Evolutionary conservation across 1,140 invertebrate species (phyloP), one percentile per base, ranked within the genome.

Genomic region (Hyphantria cunea): DNA sequence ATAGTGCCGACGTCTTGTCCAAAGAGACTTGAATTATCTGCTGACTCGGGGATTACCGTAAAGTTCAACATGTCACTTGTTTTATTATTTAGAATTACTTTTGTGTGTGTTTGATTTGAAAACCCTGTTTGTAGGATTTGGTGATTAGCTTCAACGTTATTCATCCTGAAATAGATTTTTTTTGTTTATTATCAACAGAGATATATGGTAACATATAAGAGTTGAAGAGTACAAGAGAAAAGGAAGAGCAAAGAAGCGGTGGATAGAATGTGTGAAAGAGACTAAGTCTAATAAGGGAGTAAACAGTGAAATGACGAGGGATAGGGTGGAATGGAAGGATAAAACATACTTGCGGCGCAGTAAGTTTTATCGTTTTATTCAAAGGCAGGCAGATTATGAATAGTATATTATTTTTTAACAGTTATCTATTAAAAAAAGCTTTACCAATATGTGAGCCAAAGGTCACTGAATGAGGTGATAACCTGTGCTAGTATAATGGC

Each of bases 401-500:
- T n/a, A n/a, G n/a, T n/a, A n/a, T n/a, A n/a, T n/a, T n/a, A n/a
- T n/a, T n/a, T n/a, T n/a, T n/a, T n/a, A n/a, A 25, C 17, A 25
- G 17, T 5, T 25, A 25, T 1, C 1, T 25, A 25, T 25, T 25
- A 5, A 25, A 25, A 25, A 25, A 3, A 1, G 17, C 2, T 58
- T 84, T 83, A 93, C 96, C 96, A 97, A 63, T 93, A 90, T 1
- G 95, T 93, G 0, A 97, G 93, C 92, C 96, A 97, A 60, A 94
- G 95, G 80, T 97, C 96, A 67, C 94, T 93, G 9, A 92, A 90
- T 12, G 95, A 95, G 10, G 94, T 95, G 15, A 94, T 84, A 0
- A 92, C 75, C 80, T 97, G 95, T 0, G 95, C 93, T 0, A 93
- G 12, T 0, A 96, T 50, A 63, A 94, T 95, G 6, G 95, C 74